Evolutionary conservation across 2,113 vertebrate species (phyloP).

Genomic region (Phaethornis superciliosus): DNA sequence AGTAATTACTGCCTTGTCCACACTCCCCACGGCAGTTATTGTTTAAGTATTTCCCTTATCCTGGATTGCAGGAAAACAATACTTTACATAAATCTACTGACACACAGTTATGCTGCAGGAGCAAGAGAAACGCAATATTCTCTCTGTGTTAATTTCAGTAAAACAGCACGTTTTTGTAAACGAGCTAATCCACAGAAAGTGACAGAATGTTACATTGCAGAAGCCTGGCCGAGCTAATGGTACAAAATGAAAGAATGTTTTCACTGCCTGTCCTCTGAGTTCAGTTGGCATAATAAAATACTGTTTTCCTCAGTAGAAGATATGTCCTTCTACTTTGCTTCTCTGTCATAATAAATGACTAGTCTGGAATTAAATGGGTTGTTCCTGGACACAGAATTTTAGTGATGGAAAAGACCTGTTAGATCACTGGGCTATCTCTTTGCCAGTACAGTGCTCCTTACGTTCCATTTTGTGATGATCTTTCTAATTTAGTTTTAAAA

Average conservation of each 20-base stretch:
- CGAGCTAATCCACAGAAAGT: conserved; percentile 64
- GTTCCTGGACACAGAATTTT: conserved; percentile 37
- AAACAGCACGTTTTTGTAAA: conserved; percentile 58
- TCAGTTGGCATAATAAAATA: conserved; percentile 68
- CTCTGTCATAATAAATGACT: conserved; percentile 63
- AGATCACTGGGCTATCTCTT: conserved; percentile 6
- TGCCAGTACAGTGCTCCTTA: neutral
- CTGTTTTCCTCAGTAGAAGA: conserved; percentile 56
- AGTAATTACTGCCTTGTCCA: conserved; percentile 66
- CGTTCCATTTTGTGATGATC: conserved; percentile 18
- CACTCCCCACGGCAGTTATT: conserved; percentile 56
- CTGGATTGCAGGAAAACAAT: conserved; percentile 71
- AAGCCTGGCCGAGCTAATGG: conserved; percentile 70
- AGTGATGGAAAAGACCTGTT: conserved; percentile 46
- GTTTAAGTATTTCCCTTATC: conserved; percentile 70
- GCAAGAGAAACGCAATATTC: conserved; percentile 46
- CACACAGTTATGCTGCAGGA: conserved; percentile 17
- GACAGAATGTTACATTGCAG: conserved; percentile 71
- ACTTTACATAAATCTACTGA: conserved; percentile 41
- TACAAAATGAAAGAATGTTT: conserved; percentile 71
- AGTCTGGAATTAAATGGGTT: conserved; percentile 60
- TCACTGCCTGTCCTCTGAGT: conserved; percentile 65
- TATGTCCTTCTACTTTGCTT: conserved; percentile 63
- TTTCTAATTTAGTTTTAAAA: conserved; percentile 12
- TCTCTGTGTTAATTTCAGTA: conserved; percentile 43